Evolutionary conservation across 2,113 vertebrate species (phyloP).

Genomic region (Odobenus rosmarus): DNA sequence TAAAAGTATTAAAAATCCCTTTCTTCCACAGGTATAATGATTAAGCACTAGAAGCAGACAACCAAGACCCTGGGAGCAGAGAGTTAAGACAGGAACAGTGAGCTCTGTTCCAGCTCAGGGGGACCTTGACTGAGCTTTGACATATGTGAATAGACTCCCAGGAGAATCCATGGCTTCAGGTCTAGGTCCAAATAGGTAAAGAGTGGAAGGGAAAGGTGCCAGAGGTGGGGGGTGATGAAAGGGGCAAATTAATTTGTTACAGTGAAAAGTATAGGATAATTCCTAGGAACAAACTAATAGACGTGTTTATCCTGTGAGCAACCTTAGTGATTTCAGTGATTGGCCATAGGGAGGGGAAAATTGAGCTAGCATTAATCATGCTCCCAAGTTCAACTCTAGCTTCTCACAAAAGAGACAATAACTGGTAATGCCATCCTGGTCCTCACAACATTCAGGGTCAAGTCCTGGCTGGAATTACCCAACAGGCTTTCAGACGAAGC

Average conservation of each 20-base stretch:
- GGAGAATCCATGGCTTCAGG: neutral
- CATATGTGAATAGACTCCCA: neutral
- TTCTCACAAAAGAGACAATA: conserved; percentile 45
- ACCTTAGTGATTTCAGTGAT: neutral
- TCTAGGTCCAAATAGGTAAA: neutral
- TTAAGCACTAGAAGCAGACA: conserved; percentile 12
- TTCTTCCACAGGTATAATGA: neutral
- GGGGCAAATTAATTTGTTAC: neutral
- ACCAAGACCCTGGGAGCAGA: neutral
- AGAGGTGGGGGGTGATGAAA: neutral
- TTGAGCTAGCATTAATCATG: conserved; percentile 16
- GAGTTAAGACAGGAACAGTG: neutral
- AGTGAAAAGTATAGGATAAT: neutral
- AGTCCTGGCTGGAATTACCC: conserved; percentile 35
- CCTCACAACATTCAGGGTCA: neutral
- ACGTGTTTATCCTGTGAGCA: neutral
- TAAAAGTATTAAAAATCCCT: conserved; percentile 6
- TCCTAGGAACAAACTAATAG: neutral
- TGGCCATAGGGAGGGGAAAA: conserved; percentile 45
- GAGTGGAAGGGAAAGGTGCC: neutral
- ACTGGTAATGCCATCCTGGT: neutral
- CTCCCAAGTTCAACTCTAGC: conserved; percentile 24
- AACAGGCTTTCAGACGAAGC: neutral
- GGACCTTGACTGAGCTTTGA: neutral
- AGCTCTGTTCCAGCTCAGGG: neutral